Conservation (phyloP, 2,888 invertebrate species). For the Parthenolecanium corni region DNA sequence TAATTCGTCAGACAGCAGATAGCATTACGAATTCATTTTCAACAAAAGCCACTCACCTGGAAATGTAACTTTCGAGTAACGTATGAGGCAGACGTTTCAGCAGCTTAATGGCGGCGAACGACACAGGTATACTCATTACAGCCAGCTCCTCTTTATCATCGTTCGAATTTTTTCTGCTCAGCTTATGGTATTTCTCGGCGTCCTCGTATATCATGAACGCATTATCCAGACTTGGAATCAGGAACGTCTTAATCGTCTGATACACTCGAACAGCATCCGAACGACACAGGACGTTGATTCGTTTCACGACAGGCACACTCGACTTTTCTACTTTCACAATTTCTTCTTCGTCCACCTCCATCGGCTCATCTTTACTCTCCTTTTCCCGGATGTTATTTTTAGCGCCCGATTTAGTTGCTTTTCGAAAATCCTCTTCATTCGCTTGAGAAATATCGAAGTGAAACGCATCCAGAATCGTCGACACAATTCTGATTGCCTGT, state of each 20-base stretch:
- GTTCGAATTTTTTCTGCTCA: constrained; percentile 56
- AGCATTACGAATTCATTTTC: background rate
- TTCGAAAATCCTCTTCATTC: constrained; percentile 25
- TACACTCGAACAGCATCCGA: constrained; percentile 67
- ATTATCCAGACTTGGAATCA: constrained; percentile 71
- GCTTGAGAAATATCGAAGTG: constrained; percentile 75
- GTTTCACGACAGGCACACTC: constrained; percentile 39
- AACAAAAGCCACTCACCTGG: constrained; percentile 51
- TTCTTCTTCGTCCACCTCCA: constrained; percentile 34
- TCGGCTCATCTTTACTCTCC: constrained; percentile 39
- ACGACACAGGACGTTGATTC: constrained; percentile 49
- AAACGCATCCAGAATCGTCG: constrained; percentile 75
- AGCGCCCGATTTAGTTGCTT: constrained; percentile 24
- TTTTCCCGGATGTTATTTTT: constrained; percentile 36
- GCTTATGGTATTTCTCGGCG: constrained; percentile 50
- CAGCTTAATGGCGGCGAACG: constrained; percentile 81
- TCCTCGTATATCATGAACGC: constrained; percentile 46
- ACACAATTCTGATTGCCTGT: constrained; percentile 63
- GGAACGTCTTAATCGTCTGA: constrained; percentile 51
- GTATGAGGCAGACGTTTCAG: constrained; percentile 72
- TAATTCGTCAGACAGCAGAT: background rate
- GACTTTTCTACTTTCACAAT: constrained; percentile 36
- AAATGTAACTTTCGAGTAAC: constrained; percentile 61
- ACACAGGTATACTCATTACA: constrained; percentile 78
- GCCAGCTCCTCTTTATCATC: constrained; percentile 79